Conservation (phyloP, 1,140 invertebrate species). For the Wiebesia pumilae region DNA sequence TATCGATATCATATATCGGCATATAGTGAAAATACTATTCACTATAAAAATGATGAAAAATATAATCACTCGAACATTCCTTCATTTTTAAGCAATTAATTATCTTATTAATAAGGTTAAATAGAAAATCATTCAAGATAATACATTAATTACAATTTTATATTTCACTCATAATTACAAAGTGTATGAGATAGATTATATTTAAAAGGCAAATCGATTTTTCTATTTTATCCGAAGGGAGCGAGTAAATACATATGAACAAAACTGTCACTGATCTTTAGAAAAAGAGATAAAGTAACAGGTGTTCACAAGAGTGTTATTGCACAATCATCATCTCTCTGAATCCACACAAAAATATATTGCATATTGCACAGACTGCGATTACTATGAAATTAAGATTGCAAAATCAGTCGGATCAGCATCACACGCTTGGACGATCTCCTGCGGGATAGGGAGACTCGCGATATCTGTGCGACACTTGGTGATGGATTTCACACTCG, state of each 20-base stretch:
- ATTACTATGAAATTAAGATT: background rate
- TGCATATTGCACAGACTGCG: background rate
- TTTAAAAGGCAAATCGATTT: background rate
- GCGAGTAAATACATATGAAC: background rate
- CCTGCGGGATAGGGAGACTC: no score
- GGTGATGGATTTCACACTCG: background rate
- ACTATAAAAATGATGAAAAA: no score
- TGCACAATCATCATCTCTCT: background rate
- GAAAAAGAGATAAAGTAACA: constrained; percentile 5
- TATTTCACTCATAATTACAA: background rate
- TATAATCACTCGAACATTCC: no score
- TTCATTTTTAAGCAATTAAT: no score
- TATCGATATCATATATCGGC: no score
- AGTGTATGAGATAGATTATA: background rate
- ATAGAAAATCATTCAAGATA: no score
- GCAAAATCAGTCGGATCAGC: background rate
- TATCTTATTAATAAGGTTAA: no score
- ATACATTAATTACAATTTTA: background rate
- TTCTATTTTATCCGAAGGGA: background rate
- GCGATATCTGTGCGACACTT: background rate
- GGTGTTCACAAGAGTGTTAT: background rate
- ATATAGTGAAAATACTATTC: no score
- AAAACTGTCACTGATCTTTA: background rate
- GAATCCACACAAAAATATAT: background rate
- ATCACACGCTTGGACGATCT: background rate